Evolutionary conservation across 2,113 vertebrate species (phyloP).

Genomic region (Xenopus tropicalis): UCB_Xtro_10.0 CM004445.2:24693501-24694000

Average conservation of each 20-base stretch:
- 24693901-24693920: slow-evolving; percentile 5
- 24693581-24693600: no score
- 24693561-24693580: no score
- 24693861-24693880: slow-evolving; percentile 19
- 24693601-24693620: no score
- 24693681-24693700: no score
- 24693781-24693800: background rate
- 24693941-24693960: background rate
- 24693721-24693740: no score
- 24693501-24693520: no score
- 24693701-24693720: no score
- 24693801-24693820: background rate
- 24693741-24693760: background rate
- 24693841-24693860: slow-evolving; percentile 9
- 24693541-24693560: no score
- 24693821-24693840: slow-evolving; percentile 4
- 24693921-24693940: slow-evolving; percentile 11
- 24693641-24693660: no score
- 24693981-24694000: background rate
- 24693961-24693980: background rate
- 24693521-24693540: no score
- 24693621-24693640: no score
- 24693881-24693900: slow-evolving; percentile 18
- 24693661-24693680: no score
- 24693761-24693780: background rate